Percentiles rank a stretch among this genome's conserved stretches.
Conservation (phyloP, 2,888 invertebrate species). For the Anoncus sp. region DNA sequence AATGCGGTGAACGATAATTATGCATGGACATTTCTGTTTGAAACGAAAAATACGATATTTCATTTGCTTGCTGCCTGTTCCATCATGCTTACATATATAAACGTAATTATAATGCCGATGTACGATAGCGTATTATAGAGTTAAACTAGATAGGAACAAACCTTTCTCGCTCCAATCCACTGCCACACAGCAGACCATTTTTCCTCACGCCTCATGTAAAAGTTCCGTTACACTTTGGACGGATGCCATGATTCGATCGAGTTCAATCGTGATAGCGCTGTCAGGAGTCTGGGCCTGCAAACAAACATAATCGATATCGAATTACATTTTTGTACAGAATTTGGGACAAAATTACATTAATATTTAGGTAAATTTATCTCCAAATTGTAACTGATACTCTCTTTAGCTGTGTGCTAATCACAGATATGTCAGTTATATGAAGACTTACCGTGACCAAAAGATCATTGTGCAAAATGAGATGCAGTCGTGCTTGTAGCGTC, state of each 20-base stretch:
- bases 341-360: background rate
- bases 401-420: background rate
- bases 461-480: conserved; percentile 15
- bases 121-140: too few species aligned
- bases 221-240: background rate
- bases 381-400: background rate
- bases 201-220: background rate
- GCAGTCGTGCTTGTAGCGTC: conserved; percentile 7
- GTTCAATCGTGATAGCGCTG: background rate
- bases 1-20: background rate
- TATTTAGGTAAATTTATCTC: background rate
- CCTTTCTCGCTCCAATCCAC: background rate
- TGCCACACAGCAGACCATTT: background rate
- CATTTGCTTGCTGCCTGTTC: background rate
- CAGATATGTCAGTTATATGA: conserved; percentile 1
- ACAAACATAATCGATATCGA: background rate
- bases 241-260: background rate
- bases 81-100: background rate
- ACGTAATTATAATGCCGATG: background rate
- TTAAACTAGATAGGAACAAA: background rate
- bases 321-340: background rate
- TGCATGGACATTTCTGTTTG: too few species aligned
- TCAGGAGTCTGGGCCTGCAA: conserved; percentile 9
- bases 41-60: background rate
- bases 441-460: conserved; percentile 16